phyloP scores from a whole-genome alignment of 2,888 invertebrate genomes.

The Coelinius sp. region DNA sequence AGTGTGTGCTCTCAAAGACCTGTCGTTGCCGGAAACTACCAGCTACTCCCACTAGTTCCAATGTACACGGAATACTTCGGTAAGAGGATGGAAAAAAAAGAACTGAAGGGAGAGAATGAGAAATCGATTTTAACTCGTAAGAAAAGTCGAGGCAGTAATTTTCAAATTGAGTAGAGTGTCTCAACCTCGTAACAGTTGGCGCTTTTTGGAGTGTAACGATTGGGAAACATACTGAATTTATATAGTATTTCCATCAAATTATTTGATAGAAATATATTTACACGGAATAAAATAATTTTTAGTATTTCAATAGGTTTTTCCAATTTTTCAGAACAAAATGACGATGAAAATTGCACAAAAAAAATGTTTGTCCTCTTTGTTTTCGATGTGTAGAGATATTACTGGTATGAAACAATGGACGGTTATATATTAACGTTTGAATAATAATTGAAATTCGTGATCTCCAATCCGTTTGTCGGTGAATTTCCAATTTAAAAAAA shows the following conservation, averaged over 20 bases:
- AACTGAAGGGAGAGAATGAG: conserved; percentile 5
- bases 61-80: conserved; percentile 5
- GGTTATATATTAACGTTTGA: not conserved
- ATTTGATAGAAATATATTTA: not conserved
- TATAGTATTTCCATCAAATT: not conserved
- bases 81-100: conserved; percentile 5
- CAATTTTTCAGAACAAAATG: not conserved
- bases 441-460: not conserved
- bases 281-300: not conserved
- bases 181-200: not conserved
- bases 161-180: conserved; percentile 8
- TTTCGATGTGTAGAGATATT: not conserved
- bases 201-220: not conserved
- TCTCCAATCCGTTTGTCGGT: not conserved
- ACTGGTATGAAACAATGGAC: not conserved
- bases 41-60: not conserved
- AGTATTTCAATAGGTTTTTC: not conserved
- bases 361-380: not conserved
- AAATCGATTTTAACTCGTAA: conserved; percentile 33
- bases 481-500: not conserved
- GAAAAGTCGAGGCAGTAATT: conserved; percentile 45
- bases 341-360: not conserved
- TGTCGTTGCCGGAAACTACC: conserved; percentile 25
- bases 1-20: conserved; percentile 19
- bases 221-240: not conserved